These are phyloP conservation scores for Ovis aries DNA, from an alignment of 2,113 vertebrate genomes.

Conservation along the genomic window DNA sequence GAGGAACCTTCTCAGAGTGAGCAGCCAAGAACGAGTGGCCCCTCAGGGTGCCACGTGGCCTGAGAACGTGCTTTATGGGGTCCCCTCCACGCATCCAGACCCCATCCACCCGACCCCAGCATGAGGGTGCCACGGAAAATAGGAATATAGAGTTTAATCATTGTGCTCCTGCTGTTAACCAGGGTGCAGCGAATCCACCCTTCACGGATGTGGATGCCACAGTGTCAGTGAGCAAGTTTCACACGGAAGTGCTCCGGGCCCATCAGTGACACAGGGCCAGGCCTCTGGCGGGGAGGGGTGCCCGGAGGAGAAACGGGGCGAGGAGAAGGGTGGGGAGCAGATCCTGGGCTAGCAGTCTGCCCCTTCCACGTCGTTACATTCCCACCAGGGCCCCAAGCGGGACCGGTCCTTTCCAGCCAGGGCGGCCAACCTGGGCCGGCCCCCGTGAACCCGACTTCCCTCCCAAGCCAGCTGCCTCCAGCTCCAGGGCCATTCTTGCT, in stretches of 20 bases:
- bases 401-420: background rate
- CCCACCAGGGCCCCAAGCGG: background rate
- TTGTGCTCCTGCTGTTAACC: conserved; percentile 62
- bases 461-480: background rate
- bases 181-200: background rate
- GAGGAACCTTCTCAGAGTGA: background rate
- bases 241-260: background rate
- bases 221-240: conserved; percentile 46
- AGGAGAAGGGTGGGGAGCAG: background rate
- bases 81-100: background rate
- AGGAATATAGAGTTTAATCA: conserved; percentile 65
- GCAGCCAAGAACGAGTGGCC: background rate
- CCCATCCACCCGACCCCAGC: background rate
- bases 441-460: rapidly evolving
- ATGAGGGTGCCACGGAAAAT: background rate
- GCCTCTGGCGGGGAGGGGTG: background rate
- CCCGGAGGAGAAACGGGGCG: background rate
- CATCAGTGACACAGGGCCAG: background rate
- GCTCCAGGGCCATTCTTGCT: background rate
- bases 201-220: conserved; percentile 20
- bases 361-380: background rate
- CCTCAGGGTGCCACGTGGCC: background rate
- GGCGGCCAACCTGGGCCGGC: background rate
- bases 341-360: background rate
- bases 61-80: background rate